phyloP scores from a whole-genome alignment of 1,140 invertebrate genomes.

The Drosophila obscura region DNA sequence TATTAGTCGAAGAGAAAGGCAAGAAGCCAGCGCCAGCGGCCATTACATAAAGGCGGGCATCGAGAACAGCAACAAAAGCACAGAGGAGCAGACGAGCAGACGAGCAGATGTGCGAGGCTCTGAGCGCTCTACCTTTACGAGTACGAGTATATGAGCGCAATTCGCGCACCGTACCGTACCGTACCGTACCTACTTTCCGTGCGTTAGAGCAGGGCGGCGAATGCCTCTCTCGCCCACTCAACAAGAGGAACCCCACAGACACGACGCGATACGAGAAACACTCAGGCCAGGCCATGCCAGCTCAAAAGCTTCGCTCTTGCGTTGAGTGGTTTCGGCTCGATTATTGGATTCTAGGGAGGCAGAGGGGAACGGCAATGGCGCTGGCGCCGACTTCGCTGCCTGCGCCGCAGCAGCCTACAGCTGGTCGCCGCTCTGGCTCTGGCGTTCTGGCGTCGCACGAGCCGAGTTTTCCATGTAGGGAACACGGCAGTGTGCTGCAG shows the following conservation, averaged over 20 bases:
- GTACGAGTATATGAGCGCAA: slow-evolving; percentile 23
- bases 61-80: slow-evolving; percentile 15
- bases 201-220: slow-evolving; percentile 48
- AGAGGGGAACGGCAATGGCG: slow-evolving; percentile 14
- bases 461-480: slow-evolving; percentile 77
- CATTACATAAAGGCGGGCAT: slow-evolving; percentile 47
- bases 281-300: slow-evolving; percentile 7
- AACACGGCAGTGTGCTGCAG: slow-evolving; percentile 76
- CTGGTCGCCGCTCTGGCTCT: slow-evolving; percentile 19
- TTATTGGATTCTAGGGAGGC: slow-evolving; percentile 63
- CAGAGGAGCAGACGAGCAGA: background rate
- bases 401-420: slow-evolving; percentile 28
- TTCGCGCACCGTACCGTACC: slow-evolving; percentile 1
- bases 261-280: slow-evolving; percentile 4
- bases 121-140: background rate
- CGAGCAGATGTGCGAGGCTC: background rate
- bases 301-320: slow-evolving; percentile 13
- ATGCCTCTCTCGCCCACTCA: slow-evolving; percentile 12
- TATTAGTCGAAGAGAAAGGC: slow-evolving; percentile 59
- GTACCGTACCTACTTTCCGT: background rate
- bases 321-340: slow-evolving; percentile 14
- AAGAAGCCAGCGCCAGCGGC: slow-evolving; percentile 32
- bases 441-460: slow-evolving; percentile 27
- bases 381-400: slow-evolving; percentile 1
- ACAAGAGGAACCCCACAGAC: too few species aligned